Conservation (phyloP, 2,113 vertebrate genomes). For the Grantiella picta region DNA sequence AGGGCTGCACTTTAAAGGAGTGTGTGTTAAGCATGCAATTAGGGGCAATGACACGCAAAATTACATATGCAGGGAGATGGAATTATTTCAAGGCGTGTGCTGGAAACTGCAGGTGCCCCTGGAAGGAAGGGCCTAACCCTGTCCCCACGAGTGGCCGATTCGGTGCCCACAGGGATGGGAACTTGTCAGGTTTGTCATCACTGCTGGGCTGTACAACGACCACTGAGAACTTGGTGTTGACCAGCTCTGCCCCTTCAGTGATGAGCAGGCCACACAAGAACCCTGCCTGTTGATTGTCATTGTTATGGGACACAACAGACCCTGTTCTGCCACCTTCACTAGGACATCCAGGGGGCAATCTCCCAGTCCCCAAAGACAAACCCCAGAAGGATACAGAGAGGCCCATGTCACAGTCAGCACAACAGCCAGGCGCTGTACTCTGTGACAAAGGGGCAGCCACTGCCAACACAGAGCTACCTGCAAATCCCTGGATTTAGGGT, state of each 20-base stretch:
- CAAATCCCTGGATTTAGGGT: background rate
- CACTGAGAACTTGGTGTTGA: background rate
- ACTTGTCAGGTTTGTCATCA: background rate
- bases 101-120: background rate
- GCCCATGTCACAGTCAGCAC: background rate
- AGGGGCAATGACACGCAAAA: conserved; percentile 55
- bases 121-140: background rate
- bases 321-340: background rate
- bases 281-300: background rate
- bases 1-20: conserved; percentile 28
- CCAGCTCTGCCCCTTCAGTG: background rate
- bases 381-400: background rate
- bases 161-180: accelerated
- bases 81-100: background rate
- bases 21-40: conserved; percentile 42
- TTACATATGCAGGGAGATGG: conserved; percentile 29
- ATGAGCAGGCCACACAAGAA: background rate
- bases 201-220: accelerated
- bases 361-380: background rate
- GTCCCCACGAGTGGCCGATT: accelerated
- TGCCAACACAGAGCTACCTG: background rate
- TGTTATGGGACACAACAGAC: accelerated
- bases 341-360: background rate
- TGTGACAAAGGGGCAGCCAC: background rate
- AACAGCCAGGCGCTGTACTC: background rate